Evolutionary conservation across 2,797 vertebrate species (phyloP).

Genomic region (Sebastolobus alascanus): DNA sequence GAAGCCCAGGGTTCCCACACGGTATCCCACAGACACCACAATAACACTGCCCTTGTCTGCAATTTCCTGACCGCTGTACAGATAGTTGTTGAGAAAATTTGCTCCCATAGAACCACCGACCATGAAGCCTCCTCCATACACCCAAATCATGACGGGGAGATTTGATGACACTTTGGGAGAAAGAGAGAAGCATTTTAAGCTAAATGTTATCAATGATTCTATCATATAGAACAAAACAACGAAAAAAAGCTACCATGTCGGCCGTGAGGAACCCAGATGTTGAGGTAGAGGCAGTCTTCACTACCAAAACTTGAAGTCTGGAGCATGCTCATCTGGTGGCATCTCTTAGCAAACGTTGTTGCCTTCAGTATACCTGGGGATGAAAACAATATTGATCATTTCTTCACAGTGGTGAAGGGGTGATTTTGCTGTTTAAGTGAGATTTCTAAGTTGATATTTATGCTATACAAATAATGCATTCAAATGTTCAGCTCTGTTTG

Average conservation of each 20-base stretch:
- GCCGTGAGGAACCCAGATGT: constrained; percentile 93
- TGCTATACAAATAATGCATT: neutral
- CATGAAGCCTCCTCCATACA: constrained; percentile 90
- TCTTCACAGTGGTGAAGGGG: neutral
- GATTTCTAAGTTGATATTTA: neutral
- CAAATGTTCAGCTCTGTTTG: neutral
- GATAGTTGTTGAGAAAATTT: constrained; percentile 88
- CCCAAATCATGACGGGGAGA: constrained; percentile 92
- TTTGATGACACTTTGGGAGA: constrained; percentile 85
- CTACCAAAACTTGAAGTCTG: constrained; percentile 79
- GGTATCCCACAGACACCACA: constrained; percentile 91
- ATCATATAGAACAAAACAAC: neutral
- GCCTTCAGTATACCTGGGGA: constrained; percentile 84
- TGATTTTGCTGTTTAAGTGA: neutral
- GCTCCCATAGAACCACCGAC: constrained; percentile 84
- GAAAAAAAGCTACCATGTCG: constrained; percentile 45
- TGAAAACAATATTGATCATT: neutral
- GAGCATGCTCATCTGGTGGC: constrained; percentile 84
- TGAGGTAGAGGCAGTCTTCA: constrained; percentile 93
- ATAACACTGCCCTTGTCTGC: constrained; percentile 90
- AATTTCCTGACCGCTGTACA: constrained; percentile 90
- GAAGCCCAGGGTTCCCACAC: constrained; percentile 91
- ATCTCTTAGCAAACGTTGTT: constrained; percentile 80
- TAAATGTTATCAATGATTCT: neutral
- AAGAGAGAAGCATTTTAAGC: neutral